Evolutionary conservation across 2,797 vertebrate species (phyloP).

Genomic region (Helostoma temminkii): DNA sequence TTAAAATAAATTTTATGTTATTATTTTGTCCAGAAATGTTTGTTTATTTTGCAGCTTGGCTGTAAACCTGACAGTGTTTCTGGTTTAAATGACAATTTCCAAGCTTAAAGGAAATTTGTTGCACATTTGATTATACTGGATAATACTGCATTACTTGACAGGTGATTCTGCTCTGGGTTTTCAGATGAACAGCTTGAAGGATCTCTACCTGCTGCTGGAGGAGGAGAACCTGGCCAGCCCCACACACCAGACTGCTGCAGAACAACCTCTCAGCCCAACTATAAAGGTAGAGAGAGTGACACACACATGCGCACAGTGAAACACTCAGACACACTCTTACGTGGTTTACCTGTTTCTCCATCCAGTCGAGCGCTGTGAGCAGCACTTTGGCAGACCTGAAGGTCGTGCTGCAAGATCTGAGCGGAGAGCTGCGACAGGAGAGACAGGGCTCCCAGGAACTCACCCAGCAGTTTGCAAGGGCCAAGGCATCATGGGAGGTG

Average conservation of each 20-base stretch:
- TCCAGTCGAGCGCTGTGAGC: slow-evolving; percentile 89
- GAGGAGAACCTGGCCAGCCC: slow-evolving; percentile 88
- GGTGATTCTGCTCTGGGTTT: slow-evolving; percentile 17
- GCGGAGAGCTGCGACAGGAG: slow-evolving; percentile 92
- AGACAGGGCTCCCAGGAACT: slow-evolving; percentile 92
- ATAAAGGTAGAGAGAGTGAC: slow-evolving; percentile 69
- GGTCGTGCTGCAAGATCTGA: slow-evolving; percentile 93
- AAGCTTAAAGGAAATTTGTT: not conserved
- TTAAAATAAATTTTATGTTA: not conserved
- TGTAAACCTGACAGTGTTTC: no score
- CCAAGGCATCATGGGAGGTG: slow-evolving; percentile 97
- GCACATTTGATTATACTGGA: not conserved
- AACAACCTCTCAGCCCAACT: slow-evolving; percentile 85
- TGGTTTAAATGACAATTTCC: no score
- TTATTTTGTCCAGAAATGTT: not conserved
- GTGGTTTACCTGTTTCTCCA: not conserved
- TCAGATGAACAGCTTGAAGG: slow-evolving; percentile 96
- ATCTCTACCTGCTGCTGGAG: slow-evolving; percentile 92
- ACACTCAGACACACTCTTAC: not conserved
- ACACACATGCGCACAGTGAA: not conserved
- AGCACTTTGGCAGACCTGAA: slow-evolving; percentile 93
- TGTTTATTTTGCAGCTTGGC: not conserved
- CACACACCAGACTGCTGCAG: slow-evolving; percentile 84
- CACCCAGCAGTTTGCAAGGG: slow-evolving; percentile 97
- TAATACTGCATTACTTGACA: not conserved